Evolutionary conservation across 2,113 vertebrate genomes (phyloP).

Genomic region (Melospiza melodia): DNA sequence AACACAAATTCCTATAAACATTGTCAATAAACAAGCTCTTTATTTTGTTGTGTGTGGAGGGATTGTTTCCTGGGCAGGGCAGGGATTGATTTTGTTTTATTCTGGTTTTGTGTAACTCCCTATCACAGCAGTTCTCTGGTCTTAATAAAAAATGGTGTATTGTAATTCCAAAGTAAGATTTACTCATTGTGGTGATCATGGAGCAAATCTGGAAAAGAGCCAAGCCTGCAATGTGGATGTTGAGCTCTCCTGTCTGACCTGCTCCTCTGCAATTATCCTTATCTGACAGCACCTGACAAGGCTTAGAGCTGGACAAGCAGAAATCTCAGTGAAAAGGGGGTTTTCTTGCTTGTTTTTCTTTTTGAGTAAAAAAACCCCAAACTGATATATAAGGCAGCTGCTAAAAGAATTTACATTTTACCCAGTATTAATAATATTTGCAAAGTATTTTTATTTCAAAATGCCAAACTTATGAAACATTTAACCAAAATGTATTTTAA

Average conservation of each 20-base stretch:
- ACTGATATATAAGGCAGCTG: background rate
- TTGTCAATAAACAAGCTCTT: background rate
- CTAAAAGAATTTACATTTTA: background rate
- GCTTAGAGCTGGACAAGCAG: background rate
- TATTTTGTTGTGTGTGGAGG: background rate
- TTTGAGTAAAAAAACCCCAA: background rate
- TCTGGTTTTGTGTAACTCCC: background rate
- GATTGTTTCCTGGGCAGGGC: accelerated
- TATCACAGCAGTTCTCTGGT: background rate
- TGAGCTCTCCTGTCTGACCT: background rate
- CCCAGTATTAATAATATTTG: background rate
- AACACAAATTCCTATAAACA: background rate
- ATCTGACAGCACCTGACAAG: background rate
- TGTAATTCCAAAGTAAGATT: background rate
- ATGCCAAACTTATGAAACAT: background rate
- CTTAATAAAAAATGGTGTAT: background rate
- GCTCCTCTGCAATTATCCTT: background rate
- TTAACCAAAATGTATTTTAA: background rate
- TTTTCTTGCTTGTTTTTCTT: background rate
- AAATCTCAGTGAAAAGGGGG: background rate
- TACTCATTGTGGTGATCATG: background rate
- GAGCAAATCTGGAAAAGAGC: background rate
- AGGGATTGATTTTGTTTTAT: background rate
- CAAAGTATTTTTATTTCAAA: background rate
- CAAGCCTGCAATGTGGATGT: background rate